phyloP scores from a whole-genome alignment of 2,888 invertebrate species.

The Drepana falcataria region DNA sequence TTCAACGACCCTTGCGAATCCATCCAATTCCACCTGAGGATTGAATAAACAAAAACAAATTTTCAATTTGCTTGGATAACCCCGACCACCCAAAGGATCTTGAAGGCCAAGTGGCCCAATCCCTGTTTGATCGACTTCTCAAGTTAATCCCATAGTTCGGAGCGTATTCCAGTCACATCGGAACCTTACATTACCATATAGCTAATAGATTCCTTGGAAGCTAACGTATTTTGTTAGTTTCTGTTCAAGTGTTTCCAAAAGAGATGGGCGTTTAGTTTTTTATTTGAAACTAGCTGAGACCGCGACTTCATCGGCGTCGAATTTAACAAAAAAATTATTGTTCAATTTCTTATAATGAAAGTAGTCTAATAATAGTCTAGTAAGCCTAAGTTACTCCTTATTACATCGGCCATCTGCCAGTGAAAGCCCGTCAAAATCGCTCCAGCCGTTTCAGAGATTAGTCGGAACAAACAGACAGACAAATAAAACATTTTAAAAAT shows the following conservation, averaged over 20 bases:
- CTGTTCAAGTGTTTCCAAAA: not conserved
- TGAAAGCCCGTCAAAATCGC: too few relatives aligned
- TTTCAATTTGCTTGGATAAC: slow-evolving; percentile 54
- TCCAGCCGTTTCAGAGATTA: too few relatives aligned
- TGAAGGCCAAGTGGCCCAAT: slow-evolving; percentile 44
- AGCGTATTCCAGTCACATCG: slow-evolving; percentile 40
- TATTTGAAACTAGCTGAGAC: too few relatives aligned
- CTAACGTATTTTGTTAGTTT: not conserved
- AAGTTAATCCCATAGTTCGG: slow-evolving; percentile 42
- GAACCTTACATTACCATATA: slow-evolving; percentile 27
- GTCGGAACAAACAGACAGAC: too few relatives aligned
- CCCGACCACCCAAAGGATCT: slow-evolving; percentile 34
- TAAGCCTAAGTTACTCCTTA: too few relatives aligned
- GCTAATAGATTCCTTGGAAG: not conserved
- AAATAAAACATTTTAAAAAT: too few relatives aligned
- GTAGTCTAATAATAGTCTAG: too few relatives aligned
- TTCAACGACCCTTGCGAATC: not conserved
- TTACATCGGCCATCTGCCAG: too few relatives aligned
- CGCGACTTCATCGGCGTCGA: too few relatives aligned
- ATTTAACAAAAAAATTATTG: too few relatives aligned
- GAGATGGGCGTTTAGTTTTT: too few relatives aligned
- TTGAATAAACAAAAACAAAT: slow-evolving; percentile 63
- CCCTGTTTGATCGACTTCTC: slow-evolving; percentile 69
- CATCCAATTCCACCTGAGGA: slow-evolving; percentile 38
- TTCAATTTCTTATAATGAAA: too few relatives aligned